Evolutionary conservation across 2,113 vertebrate species (phyloP), one percentile per base, ranked within the genome.

Genomic region (Tychaedon coryphoeus): DNA sequence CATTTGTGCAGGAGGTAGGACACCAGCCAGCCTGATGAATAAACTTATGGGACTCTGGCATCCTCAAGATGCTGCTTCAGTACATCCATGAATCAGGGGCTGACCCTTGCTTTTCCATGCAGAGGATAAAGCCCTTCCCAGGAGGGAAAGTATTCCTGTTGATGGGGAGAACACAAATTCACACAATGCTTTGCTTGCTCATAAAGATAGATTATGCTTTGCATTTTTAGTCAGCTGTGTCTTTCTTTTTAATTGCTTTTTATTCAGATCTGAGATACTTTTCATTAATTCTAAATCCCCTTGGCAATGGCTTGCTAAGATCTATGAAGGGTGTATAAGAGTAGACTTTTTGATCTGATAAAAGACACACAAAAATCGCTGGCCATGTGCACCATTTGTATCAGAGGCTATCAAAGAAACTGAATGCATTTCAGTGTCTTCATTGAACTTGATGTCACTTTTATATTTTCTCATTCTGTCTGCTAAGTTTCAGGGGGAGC

Each of bases 401-500:
- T 43, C 48, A 51, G 54, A 48, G 24, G 36, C 76, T 74, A 42
- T 38, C 72, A 51, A 74, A 54, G 80, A 62, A 67, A 23, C 34
- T 50, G 62, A 92, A 60, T 8, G 15, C 20, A 11, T 64, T 71
- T 77, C 56, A 19, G 40, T 76, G 14, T 76, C 69, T 90, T 90
- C 36, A 48, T 26, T 91, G 70, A 86, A 90, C 73, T 69, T 60
- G 48, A 57, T 45, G 60, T 58, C 72, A 40, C 69, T 96, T 85
- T 29, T 72, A 12, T 82, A 47, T 93, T 84, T 86, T 56, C 67
- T 77, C 10, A 34, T 40, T 93, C 74, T 86, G 34, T 61, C 66
- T 91, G 62, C 66, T 77, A 83, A 96, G 69, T 92, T 95, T 88
- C 76, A 56, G 45, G 81, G 75, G 36, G 88, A 92, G 83, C 74